These are phyloP conservation scores for Cataglyphis altisquamis DNA, from an alignment of 2,888 invertebrate genomes.

Conservation along the genomic window DNA sequence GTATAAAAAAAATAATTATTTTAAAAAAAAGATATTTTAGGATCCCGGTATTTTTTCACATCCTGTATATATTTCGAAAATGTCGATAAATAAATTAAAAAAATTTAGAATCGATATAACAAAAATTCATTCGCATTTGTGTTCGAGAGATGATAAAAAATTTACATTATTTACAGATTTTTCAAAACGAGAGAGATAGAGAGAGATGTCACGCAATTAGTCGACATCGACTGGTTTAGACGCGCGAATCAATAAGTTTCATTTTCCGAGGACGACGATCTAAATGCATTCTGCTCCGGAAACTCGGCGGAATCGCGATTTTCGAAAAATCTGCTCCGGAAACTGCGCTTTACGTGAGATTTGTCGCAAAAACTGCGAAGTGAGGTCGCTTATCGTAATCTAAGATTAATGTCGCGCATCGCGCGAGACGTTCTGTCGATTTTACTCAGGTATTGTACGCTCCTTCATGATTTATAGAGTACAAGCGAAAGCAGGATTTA, in stretches of 20 bases:
- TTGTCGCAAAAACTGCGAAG: background rate
- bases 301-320: slow-evolving; percentile 3
- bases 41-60: too few species aligned
- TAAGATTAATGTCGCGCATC: slow-evolving; percentile 34
- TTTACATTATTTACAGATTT: slow-evolving; percentile 9
- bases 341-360: background rate
- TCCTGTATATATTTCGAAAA: background rate
- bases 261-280: slow-evolving; percentile 29
- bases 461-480: slow-evolving; percentile 43
- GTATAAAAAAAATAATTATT: too few species aligned
- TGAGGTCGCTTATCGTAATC: slow-evolving; percentile 24
- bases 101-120: background rate
- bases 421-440: slow-evolving; percentile 25
- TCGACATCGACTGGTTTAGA: background rate
- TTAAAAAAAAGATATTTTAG: too few species aligned
- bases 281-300: background rate
- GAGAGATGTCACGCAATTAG: background rate
- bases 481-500: slow-evolving; percentile 35
- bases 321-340: background rate
- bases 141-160: background rate
- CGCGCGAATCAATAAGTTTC: slow-evolving; percentile 56
- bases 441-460: slow-evolving; percentile 25
- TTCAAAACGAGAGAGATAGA: background rate
- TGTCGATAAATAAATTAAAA: background rate
- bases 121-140: background rate